These are phyloP conservation scores for Loris lydekkerianus DNA, from an alignment of 2,797 vertebrate genomes.

Conservation along the genomic window DNA sequence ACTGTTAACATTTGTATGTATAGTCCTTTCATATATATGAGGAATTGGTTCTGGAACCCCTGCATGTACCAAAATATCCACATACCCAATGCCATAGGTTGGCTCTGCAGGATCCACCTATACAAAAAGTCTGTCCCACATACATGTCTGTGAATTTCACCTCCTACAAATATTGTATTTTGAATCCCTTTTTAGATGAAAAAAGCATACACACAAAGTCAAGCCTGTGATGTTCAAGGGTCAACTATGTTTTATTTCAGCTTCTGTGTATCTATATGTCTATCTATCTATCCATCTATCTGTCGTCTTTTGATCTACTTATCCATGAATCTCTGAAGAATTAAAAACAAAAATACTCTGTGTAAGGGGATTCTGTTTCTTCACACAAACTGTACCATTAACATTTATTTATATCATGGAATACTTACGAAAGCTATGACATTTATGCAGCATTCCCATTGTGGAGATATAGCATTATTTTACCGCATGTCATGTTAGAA, in stretches of 20 bases:
- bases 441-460: background rate
- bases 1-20: background rate
- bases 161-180: background rate
- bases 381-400: background rate
- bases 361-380: background rate
- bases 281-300: background rate
- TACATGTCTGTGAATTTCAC: background rate
- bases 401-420: background rate
- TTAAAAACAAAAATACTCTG: background rate
- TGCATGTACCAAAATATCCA: background rate
- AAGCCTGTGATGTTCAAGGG: background rate
- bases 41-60: background rate
- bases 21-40: background rate
- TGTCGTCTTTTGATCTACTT: background rate
- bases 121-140: background rate
- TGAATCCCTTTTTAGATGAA: background rate
- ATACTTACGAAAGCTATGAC: background rate
- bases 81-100: background rate
- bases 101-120: background rate
- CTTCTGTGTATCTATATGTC: background rate
- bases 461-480: background rate
- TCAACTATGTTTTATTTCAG: slow-evolving; percentile 1
- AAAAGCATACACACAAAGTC: background rate
- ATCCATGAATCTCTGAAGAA: background rate
- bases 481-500: background rate